Percentiles rank a stretch among this genome's conserved stretches.
Evolutionary conservation across 2,797 vertebrate species (phyloP).

Genomic region (Crypturellus tataupa): DNA sequence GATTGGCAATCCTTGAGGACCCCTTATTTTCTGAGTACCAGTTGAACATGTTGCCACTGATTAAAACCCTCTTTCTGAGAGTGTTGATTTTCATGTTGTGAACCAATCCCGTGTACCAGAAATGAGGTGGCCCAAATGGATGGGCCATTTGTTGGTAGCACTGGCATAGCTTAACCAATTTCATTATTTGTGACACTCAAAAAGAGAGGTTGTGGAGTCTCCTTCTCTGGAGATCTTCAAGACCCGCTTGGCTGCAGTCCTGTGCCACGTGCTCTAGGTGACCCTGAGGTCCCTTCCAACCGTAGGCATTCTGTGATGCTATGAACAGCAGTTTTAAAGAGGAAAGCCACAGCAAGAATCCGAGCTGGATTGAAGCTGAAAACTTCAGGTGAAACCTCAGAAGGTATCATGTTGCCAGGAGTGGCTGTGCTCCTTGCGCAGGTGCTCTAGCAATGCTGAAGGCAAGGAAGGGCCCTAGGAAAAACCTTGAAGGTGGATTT

Average conservation of each 20-base stretch:
- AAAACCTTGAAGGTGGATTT: neutral
- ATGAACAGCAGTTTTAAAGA: neutral
- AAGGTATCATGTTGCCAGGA: neutral
- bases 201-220: too few relatives aligned
- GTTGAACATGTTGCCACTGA: neutral
- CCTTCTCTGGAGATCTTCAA: too few relatives aligned
- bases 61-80: neutral
- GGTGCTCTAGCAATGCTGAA: neutral
- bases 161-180: neutral
- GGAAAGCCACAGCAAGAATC: neutral
- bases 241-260: too few relatives aligned
- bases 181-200: neutral
- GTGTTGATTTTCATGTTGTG: neutral
- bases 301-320: too few relatives aligned
- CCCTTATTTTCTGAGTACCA: neutral
- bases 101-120: neutral
- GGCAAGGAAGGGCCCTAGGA: slow-evolving; percentile 28
- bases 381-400: slow-evolving; percentile 9
- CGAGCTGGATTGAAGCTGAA: neutral
- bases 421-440: neutral
- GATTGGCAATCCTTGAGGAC: neutral
- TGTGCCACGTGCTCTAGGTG: too few relatives aligned
- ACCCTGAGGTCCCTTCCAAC: too few relatives aligned
- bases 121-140: neutral
- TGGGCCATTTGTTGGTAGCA: neutral